Conservation (phyloP, 2,113 vertebrate species). For the Nasalis larvatus region DNA sequence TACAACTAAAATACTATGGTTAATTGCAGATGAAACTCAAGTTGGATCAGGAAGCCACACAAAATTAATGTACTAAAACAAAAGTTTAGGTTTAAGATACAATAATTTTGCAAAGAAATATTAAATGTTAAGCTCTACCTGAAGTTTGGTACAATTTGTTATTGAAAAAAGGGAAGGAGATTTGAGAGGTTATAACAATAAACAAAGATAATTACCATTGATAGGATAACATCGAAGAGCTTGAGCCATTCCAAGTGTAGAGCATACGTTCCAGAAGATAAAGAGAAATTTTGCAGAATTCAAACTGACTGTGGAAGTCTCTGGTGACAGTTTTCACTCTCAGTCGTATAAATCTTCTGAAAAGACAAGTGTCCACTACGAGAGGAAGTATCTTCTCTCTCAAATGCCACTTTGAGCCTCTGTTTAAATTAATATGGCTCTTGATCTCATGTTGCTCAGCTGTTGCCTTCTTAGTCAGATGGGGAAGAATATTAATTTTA, state of each 20-base stretch:
- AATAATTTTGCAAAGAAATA: neutral
- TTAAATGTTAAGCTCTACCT: neutral
- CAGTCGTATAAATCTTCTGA: neutral
- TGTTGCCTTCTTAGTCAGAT: slow-evolving; percentile 71
- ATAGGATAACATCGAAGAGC: slow-evolving; percentile 47
- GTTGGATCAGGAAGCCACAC: neutral
- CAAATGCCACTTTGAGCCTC: slow-evolving; percentile 55
- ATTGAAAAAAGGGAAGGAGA: neutral
- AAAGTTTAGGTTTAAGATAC: neutral
- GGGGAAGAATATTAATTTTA: slow-evolving; percentile 76
- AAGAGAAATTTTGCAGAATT: neutral
- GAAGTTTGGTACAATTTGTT: neutral
- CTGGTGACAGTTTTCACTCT: neutral
- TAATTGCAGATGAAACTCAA: neutral
- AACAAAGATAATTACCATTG: slow-evolving; percentile 57
- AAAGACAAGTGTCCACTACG: slow-evolving; percentile 20
- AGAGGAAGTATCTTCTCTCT: slow-evolving; percentile 59
- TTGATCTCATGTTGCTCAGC: slow-evolving; percentile 75
- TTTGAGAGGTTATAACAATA: neutral
- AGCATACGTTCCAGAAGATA: neutral
- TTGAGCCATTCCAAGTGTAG: neutral
- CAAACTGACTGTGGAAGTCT: neutral
- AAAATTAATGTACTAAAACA: slow-evolving; percentile 16
- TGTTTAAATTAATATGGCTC: slow-evolving; percentile 63
- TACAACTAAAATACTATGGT: neutral